Conservation (phyloP, 2,888 invertebrate species). For the Lasioglossum leucozonium region DNA sequence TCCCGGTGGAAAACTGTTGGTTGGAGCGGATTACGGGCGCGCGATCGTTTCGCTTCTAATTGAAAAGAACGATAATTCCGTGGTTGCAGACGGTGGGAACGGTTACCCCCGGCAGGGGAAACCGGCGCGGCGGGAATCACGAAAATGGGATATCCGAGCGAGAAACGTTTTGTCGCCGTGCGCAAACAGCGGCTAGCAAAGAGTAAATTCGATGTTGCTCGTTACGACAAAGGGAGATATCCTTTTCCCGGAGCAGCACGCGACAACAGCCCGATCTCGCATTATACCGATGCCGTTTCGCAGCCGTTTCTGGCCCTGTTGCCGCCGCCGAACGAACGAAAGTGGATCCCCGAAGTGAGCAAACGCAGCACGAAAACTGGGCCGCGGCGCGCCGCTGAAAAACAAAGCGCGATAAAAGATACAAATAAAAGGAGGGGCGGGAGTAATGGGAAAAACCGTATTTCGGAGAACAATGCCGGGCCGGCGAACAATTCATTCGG, state of each 20-base stretch:
- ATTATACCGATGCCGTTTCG: neutral
- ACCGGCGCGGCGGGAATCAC: neutral
- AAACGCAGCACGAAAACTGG: constrained; percentile 3
- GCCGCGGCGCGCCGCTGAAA: neutral
- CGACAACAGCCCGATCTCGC: constrained; percentile 17
- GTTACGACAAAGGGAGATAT: constrained; percentile 21
- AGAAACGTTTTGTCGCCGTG: neutral
- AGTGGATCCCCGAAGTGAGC: constrained; percentile 17
- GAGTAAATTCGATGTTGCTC: constrained; percentile 13
- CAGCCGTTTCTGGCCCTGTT: neutral
- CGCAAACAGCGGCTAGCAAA: constrained; percentile 11
- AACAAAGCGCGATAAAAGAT: constrained; percentile 16
- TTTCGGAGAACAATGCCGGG: constrained; percentile 33
- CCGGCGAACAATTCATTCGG: constrained; percentile 32
- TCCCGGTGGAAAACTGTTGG: neutral
- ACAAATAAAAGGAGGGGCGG: constrained; percentile 10
- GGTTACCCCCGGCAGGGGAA: neutral
- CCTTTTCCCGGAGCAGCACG: neutral
- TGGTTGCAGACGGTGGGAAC: neutral
- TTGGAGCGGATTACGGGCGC: neutral
- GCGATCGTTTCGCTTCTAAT: neutral
- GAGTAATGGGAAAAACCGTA: constrained; percentile 21
- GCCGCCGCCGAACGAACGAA: neutral
- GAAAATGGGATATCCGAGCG: constrained; percentile 7
- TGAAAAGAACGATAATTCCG: neutral